Evolutionary conservation across 2,797 vertebrate genomes (phyloP), one percentile per base, ranked within the genome.

Genomic region (Sciurus vulgaris): DNA sequence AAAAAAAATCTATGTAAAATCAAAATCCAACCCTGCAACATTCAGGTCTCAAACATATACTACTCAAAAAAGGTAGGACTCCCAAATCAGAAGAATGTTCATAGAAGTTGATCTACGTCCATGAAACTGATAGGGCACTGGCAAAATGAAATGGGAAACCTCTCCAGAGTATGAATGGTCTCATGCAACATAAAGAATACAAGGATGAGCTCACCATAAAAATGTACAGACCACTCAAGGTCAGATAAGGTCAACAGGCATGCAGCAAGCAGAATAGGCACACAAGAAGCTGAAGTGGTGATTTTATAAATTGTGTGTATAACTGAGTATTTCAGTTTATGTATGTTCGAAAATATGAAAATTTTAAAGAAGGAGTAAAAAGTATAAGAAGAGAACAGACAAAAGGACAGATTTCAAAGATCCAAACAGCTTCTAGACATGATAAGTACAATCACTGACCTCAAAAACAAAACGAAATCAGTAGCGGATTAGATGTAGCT

Each of bases 331-430:
- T 85, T 82, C 72, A 70, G 61, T 61, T 61, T 89, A 73, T 8
- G 35, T 72, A 81, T 41, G 49, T 28, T 76, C 7, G 82, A 82
- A 95, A 47, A 59, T 76, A 87, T 91, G 47, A 74, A 65, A 81
- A 81, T 47, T 65, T 18, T 41, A 74, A 84, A 51, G 33, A 74
- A 86, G 8, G 8, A 8, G 38, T 24, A 63, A 44, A 73, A 94
- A 70, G 33, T 30, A 70, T 72, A 73, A 63, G 22, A 74, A 84
- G 17, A n/a, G 14, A 76, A 72, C 0, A 65, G 41, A 76, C 18
- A 81, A 77, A 90, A 92, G 47, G 41, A 73, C 18, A 74, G 44
- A 81, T 63, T 67, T 63, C 54, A 70, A 70, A 82, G 56, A 81
- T 14, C 7, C 24, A 92, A 81, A 56, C 41, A 88, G 59, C 14